phyloP scores from a whole-genome alignment of 2,113 vertebrate genomes.

The Ctenodactylus gundi region DNA sequence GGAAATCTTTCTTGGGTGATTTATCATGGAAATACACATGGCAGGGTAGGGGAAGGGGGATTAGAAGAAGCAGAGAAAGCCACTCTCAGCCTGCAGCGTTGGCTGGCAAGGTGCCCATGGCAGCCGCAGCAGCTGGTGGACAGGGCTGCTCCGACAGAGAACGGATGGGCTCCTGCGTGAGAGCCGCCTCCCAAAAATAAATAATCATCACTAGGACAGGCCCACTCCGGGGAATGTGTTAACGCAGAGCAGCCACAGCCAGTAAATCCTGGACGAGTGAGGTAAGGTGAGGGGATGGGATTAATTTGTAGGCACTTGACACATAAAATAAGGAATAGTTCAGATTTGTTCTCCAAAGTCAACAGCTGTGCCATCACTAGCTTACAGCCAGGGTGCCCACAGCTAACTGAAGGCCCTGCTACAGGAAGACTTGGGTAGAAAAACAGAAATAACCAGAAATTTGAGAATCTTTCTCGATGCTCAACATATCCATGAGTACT shows the following conservation, averaged over 20 bases:
- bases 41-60: conserved; percentile 19
- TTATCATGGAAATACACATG: conserved; percentile 63
- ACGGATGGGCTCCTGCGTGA: not conserved
- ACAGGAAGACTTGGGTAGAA: not conserved
- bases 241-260: not conserved
- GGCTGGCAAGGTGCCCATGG: not conserved
- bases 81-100: not conserved
- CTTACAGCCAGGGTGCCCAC: conserved; percentile 32
- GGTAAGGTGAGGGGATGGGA: not conserved
- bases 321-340: conserved; percentile 32
- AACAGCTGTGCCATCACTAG: not conserved
- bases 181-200: conserved; percentile 49
- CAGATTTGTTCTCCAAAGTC: conserved; percentile 28
- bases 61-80: conserved; percentile 7
- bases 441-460: conserved; percentile 27
- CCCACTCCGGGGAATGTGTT: not conserved
- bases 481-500: not conserved
- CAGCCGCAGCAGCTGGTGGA: not conserved
- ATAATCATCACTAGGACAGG: not conserved
- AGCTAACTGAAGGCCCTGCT: not conserved
- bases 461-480: not conserved
- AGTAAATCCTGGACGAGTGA: conserved; percentile 32
- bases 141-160: not conserved
- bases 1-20: conserved; percentile 62
- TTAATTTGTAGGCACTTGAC: conserved; percentile 48